Percentiles rank a stretch among this genome's conserved stretches.
phyloP scores from a whole-genome alignment of 2,888 invertebrate species.

The Schrankia costaestrigalis region DNA sequence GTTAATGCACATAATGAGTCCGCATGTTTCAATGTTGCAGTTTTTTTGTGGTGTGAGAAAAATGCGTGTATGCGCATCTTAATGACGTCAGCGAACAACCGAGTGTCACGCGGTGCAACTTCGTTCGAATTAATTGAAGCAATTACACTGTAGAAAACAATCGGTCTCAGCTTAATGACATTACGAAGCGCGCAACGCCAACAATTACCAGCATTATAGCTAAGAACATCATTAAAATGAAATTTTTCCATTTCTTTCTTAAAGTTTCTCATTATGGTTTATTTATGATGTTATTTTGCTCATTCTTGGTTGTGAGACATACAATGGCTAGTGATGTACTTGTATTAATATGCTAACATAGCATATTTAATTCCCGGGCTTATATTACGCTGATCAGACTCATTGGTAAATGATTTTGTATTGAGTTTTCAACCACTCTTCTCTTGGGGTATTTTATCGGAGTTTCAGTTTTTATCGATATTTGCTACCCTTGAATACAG shows the following conservation, averaged over 20 bases:
- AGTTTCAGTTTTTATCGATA: no score
- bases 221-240: constrained; percentile 25
- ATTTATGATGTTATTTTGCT: constrained; percentile 1
- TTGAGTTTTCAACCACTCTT: no score
- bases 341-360: no score
- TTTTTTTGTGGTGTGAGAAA: constrained; percentile 52
- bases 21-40: constrained; percentile 47
- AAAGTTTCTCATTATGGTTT: constrained; percentile 12
- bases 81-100: constrained; percentile 58
- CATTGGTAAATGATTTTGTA: no score
- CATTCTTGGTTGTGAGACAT: neutral
- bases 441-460: no score
- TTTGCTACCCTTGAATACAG: no score
- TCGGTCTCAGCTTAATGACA: constrained; percentile 56
- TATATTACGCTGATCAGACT: no score
- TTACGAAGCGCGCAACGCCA: constrained; percentile 60
- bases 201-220: constrained; percentile 50
- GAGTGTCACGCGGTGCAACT: constrained; percentile 59
- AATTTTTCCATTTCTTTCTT: constrained; percentile 17
- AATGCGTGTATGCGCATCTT: constrained; percentile 66
- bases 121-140: constrained; percentile 71
- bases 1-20: constrained; percentile 49
- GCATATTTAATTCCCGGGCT: no score
- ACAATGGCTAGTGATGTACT: no score
- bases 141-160: constrained; percentile 74